Percentiles rank a stretch among this genome's conserved stretches.
phyloP scores from a whole-genome alignment of 1,140 invertebrate species.

The Drosophila melanica region DNA sequence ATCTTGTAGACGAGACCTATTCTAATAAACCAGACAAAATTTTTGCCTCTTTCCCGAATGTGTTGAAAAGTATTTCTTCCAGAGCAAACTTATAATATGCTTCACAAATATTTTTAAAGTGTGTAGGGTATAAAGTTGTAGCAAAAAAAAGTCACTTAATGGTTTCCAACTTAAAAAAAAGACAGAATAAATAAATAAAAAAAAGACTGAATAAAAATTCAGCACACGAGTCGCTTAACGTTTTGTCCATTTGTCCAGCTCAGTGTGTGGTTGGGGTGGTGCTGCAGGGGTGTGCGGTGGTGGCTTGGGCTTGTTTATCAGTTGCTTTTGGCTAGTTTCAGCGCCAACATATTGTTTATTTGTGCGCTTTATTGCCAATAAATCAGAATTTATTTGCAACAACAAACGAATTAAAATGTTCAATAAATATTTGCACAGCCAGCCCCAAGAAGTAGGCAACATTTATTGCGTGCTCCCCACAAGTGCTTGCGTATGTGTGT shows the following conservation, averaged over 20 bases:
- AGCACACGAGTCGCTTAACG: conserved; percentile 61
- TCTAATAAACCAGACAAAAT: too few relatives aligned
- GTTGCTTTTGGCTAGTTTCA: conserved; percentile 42
- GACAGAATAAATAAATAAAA: conserved; percentile 12
- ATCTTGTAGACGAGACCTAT: too few relatives aligned
- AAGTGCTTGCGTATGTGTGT: conserved; percentile 18
- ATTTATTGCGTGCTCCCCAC: conserved; percentile 34
- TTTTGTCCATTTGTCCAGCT: conserved; percentile 46
- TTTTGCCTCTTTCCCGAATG: too few relatives aligned
- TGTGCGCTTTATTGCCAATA: conserved; percentile 83
- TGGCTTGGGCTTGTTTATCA: conserved; percentile 47
- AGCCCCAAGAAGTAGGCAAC: conserved; percentile 52
- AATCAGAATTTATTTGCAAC: conserved; percentile 84
- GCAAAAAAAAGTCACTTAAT: conserved; percentile 6
- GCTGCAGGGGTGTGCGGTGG: conserved; percentile 16
- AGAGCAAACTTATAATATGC: too few relatives aligned
- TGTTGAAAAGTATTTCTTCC: too few relatives aligned
- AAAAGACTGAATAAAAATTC: conserved; percentile 65
- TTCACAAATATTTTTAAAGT: background rate
- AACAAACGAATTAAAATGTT: conserved; percentile 84
- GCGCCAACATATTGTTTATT: conserved; percentile 68
- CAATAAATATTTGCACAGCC: conserved; percentile 83
- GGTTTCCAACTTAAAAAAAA: conserved; percentile 5
- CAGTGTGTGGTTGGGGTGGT: background rate
- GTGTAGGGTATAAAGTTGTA: background rate